phyloP scores from a whole-genome alignment of 2,113 vertebrate species.

The Porphyrio hochstetteri region DNA sequence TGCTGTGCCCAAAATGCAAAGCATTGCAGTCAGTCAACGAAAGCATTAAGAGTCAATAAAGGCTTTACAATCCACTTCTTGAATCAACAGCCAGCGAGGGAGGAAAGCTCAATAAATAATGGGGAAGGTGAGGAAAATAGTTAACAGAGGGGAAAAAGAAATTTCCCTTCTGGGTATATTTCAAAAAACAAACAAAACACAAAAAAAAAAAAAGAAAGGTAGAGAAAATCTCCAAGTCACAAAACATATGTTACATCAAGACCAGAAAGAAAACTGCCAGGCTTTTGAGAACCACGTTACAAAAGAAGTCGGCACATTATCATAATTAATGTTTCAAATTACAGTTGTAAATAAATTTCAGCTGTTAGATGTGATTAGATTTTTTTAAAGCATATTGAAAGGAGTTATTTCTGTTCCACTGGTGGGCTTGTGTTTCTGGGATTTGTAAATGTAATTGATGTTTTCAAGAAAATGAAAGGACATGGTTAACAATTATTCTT shows the following conservation, averaged over 20 bases:
- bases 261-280: conserved; percentile 15
- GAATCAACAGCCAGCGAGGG: conserved; percentile 32
- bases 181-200: not conserved
- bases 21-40: not conserved
- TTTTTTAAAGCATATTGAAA: conserved; percentile 64
- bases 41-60: not conserved
- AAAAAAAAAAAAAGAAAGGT: not conserved
- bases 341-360: conserved; percentile 64
- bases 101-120: not conserved
- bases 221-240: conserved; percentile 23
- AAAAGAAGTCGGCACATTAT: conserved; percentile 61
- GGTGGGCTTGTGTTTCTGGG: conserved; percentile 59
- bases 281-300: conserved; percentile 13
- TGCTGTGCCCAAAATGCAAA: not conserved
- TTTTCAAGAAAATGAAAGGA: conserved; percentile 73
- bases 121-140: not conserved
- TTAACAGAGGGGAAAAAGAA: not conserved
- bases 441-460: conserved; percentile 72
- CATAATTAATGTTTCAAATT: conserved; percentile 72
- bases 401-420: conserved; percentile 70
- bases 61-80: conserved; percentile 40
- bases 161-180: not conserved
- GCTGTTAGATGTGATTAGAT: conserved; percentile 66
- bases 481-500: conserved; percentile 73
- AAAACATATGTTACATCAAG: conserved; percentile 42